Conservation (phyloP, 2,888 invertebrate genomes). For the Athetis lepigone region DNA sequence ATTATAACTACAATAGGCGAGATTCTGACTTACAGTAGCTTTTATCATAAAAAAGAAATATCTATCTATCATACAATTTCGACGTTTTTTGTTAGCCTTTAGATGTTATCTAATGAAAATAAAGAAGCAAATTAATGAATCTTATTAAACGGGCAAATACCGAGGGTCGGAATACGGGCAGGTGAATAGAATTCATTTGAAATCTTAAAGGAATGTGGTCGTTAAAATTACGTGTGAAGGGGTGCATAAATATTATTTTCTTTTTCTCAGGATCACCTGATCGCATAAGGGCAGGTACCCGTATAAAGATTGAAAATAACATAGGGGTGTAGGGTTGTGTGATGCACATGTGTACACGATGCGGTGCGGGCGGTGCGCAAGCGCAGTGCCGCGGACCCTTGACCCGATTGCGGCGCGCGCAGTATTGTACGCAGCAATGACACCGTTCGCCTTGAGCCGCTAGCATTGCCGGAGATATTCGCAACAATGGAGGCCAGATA, state of each 20-base stretch:
- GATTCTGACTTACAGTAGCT: slow-evolving; percentile 50
- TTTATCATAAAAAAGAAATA: slow-evolving; percentile 45
- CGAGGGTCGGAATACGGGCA: slow-evolving; percentile 79
- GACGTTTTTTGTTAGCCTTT: slow-evolving; percentile 54
- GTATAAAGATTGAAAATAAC: slow-evolving; percentile 62
- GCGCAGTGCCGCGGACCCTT: slow-evolving; percentile 83
- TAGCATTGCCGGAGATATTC: slow-evolving; percentile 90
- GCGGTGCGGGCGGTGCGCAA: slow-evolving; percentile 66
- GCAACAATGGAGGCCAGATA: slow-evolving; percentile 91
- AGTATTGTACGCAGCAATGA: slow-evolving; percentile 90
- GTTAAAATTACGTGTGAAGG: slow-evolving; percentile 74
- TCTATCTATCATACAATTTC: slow-evolving; percentile 39
- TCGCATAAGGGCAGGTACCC: slow-evolving; percentile 84
- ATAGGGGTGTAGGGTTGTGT: slow-evolving; percentile 59
- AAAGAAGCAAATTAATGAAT: slow-evolving; percentile 70
- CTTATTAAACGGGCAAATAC: slow-evolving; percentile 75
- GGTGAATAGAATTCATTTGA: slow-evolving; percentile 82
- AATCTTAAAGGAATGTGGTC: slow-evolving; percentile 77
- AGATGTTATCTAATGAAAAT: slow-evolving; percentile 66
- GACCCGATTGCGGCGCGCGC: slow-evolving; percentile 86
- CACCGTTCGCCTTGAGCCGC: slow-evolving; percentile 90
- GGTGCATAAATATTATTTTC: slow-evolving; percentile 80
- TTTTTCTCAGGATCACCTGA: slow-evolving; percentile 80
- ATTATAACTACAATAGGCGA: slow-evolving; percentile 61
- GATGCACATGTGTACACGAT: slow-evolving; percentile 35